phyloP scores from a whole-genome alignment of 2,113 vertebrate species.

The Craseonycteris thonglongyai region DNA sequence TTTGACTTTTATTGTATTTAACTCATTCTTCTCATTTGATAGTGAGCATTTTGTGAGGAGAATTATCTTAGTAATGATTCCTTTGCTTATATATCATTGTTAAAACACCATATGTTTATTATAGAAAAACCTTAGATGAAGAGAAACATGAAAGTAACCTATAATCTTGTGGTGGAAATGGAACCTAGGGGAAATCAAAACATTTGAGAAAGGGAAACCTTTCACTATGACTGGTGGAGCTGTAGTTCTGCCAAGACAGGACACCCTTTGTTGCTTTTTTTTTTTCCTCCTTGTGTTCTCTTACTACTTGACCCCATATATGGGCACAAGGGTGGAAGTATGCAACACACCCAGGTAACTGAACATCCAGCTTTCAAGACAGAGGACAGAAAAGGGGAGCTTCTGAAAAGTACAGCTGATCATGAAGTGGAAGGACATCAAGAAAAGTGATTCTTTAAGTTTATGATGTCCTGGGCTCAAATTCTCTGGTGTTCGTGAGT shows the following conservation, averaged over 20 bases:
- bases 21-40: background rate
- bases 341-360: background rate
- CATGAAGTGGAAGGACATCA: background rate
- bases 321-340: background rate
- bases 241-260: too few relatives aligned
- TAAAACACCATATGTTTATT: background rate
- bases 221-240: background rate
- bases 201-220: accelerated
- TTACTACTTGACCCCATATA: background rate
- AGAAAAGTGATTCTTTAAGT: background rate
- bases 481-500: background rate
- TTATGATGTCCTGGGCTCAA: background rate
- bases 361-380: background rate
- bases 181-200: background rate
- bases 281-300: background rate
- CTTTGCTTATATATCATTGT: background rate
- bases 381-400: background rate
- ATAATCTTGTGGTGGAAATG: background rate
- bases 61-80: background rate
- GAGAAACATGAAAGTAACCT: background rate
- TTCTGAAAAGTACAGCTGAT: background rate
- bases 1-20: background rate
- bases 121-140: background rate
- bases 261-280: background rate
- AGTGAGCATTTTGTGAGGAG: background rate